A percentile compares a stretch with the other conserved stretches of the same genome.
Conservation (phyloP, 2,888 invertebrate genomes). For the Barypeithes pellucidus region DNA sequence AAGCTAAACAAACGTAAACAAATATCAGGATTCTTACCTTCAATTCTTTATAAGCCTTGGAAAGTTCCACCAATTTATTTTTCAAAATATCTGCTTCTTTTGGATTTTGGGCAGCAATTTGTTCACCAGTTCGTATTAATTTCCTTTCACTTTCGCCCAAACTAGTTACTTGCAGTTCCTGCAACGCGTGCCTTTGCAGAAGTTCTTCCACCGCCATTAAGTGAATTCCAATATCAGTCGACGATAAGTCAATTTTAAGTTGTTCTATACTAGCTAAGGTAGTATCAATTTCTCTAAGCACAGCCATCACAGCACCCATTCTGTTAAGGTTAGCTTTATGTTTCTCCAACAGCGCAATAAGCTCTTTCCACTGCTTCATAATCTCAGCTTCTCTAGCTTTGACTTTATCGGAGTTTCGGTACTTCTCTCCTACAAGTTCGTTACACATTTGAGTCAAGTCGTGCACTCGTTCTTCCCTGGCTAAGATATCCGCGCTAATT, state of each 20-base stretch:
- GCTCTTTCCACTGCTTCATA: conserved; percentile 88
- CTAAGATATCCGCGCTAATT: conserved; percentile 96
- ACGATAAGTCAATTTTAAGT: conserved; percentile 83
- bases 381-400: conserved; percentile 77
- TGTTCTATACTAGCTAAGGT: conserved; percentile 88
- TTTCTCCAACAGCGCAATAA: conserved; percentile 88
- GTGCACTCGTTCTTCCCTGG: conserved; percentile 93
- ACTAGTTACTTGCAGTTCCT: conserved; percentile 92
- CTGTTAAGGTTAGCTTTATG: conserved; percentile 84
- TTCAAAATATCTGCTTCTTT: conserved; percentile 77
- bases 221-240: conserved; percentile 94
- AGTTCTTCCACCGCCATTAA: conserved; percentile 95
- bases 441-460: conserved; percentile 95
- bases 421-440: conserved; percentile 92
- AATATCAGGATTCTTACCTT: conserved; percentile 70
- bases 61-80: conserved; percentile 83
- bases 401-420: conserved; percentile 91
- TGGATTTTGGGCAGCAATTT: conserved; percentile 71
- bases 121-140: conserved; percentile 79
- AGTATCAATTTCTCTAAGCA: conserved; percentile 94
- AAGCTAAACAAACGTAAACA: too few species aligned
- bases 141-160: conserved; percentile 87
- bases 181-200: conserved; percentile 93
- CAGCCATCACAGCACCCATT: conserved; percentile 88
- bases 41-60: conserved; percentile 79